phyloP scores from a whole-genome alignment of 2,888 invertebrate species.

The Neuroscelio doddi region DNA sequence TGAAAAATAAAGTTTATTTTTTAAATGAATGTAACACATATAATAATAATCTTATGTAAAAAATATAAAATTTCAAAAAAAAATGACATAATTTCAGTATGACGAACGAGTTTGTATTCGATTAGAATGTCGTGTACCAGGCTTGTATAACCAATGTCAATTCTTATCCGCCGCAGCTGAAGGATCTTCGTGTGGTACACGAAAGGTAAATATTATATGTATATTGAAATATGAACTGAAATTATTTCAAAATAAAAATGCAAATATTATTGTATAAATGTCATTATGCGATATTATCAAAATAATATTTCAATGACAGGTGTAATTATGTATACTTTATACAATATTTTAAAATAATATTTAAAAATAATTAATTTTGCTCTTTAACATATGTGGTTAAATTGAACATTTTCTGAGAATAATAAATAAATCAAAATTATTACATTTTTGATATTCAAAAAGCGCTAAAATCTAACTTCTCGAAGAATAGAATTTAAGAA shows the following conservation, averaged over 20 bases:
- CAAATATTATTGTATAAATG: background rate
- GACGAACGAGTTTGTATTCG: constrained; percentile 92
- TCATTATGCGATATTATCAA: background rate
- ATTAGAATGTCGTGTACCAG: constrained; percentile 90
- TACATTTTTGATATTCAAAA: no score
- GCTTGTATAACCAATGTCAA: constrained; percentile 83
- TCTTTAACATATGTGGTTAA: no score
- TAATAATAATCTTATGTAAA: background rate
- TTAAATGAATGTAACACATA: background rate
- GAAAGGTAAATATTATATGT: constrained; percentile 77
- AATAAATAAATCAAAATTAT: no score
- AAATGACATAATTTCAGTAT: constrained; percentile 76
- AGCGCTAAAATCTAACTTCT: no score
- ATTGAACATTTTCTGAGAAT: no score
- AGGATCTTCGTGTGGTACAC: constrained; percentile 91
- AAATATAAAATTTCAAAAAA: background rate
- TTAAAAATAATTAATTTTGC: no score
- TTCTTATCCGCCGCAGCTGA: constrained; percentile 93
- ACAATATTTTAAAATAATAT: no score
- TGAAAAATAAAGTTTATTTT: no score
- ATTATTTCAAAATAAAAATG: no score
- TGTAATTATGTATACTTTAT: no score
- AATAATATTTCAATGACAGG: no score
- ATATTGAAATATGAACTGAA: background rate
- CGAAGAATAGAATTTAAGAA: no score